Evolutionary conservation across 2,888 invertebrate genomes (phyloP), one percentile per base, ranked within the genome.

Genomic region (Xestia c-nigrum): DNA sequence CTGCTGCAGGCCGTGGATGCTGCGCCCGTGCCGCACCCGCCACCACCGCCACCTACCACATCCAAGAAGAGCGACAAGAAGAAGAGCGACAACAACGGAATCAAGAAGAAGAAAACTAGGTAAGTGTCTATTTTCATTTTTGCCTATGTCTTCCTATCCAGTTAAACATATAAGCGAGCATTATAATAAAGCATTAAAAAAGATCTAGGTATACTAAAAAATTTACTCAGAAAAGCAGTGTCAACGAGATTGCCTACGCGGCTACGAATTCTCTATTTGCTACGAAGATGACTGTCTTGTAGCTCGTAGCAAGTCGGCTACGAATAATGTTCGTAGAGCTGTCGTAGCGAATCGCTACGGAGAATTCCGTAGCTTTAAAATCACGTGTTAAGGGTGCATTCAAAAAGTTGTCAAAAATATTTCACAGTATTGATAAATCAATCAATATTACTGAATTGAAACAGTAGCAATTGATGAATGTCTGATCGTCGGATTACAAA

Each of bases 71-170:
- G 98, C 91, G 98, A 97, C 74, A 98, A 98, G 94, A 98, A 99
- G 94, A 98, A 98, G 94, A 97, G 97, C 89, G 98, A 98, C 92
- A 98, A 98, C 89, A 98, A 98, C 92, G 98, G 98, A 68, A 98
- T 98, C 57, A 99, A 99, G 94, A 99, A 99, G 96, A 99, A 99
- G 95, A 99, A 99, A 96, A 99, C 99, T 74, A 98, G 99, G 99
- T 99, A 93, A 87, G 92, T 85, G 14, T 21, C 19, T 19, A 55
- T 69, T 50, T 43, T 50, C 9, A 31, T 47, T 47, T 50, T 61
- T 57, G 31, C n/a, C 1, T n/a, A 24, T 46, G 12, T 7, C 14
- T 46, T 24, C 1, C 38, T 40, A 31, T 67, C 6, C 10, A 57
- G 50, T n/a, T n/a, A 19, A 52, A 21, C 16, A 21, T 31, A 72